Evolutionary conservation across 2,113 vertebrate species (phyloP).

Genomic region (Ceratotherium simum): DNA sequence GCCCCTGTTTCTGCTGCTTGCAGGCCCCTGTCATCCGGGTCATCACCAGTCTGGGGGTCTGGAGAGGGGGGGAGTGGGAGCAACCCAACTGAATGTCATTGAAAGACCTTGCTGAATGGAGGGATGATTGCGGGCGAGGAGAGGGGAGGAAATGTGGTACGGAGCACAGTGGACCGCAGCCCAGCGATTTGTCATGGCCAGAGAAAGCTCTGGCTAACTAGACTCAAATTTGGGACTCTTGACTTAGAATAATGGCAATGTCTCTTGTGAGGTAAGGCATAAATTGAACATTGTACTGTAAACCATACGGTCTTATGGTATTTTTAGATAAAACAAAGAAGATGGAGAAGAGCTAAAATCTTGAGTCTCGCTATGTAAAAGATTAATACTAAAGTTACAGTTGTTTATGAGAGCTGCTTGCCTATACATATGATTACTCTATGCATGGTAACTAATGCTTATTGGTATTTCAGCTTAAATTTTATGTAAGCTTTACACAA

Average conservation of each 20-base stretch:
- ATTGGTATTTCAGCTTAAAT: not conserved
- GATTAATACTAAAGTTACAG: not conserved
- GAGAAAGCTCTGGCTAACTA: not conserved
- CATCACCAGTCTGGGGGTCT: not conserved
- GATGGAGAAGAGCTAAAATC: not conserved
- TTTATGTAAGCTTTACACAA: not conserved
- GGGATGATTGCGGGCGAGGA: not conserved
- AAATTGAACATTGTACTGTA: not conserved
- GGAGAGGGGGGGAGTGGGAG: not conserved
- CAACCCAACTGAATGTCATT: not conserved
- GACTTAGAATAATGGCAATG: not conserved
- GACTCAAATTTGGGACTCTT: not conserved
- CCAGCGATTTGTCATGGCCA: not conserved
- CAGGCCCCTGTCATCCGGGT: not conserved
- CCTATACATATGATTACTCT: not conserved
- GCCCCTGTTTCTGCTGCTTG: not conserved
- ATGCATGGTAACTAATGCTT: not conserved
- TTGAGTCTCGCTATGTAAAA: not conserved
- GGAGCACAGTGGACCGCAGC: not conserved
- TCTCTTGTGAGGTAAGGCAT: not conserved
- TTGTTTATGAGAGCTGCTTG: not conserved
- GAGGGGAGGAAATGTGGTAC: not conserved
- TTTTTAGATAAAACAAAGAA: not conserved
- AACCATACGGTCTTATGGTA: not conserved
- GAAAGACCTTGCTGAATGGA: not conserved